Percentiles rank a stretch among this genome's conserved stretches.
Conservation (phyloP, 2,113 vertebrate species). For the Tragelaphus scriptus region DNA sequence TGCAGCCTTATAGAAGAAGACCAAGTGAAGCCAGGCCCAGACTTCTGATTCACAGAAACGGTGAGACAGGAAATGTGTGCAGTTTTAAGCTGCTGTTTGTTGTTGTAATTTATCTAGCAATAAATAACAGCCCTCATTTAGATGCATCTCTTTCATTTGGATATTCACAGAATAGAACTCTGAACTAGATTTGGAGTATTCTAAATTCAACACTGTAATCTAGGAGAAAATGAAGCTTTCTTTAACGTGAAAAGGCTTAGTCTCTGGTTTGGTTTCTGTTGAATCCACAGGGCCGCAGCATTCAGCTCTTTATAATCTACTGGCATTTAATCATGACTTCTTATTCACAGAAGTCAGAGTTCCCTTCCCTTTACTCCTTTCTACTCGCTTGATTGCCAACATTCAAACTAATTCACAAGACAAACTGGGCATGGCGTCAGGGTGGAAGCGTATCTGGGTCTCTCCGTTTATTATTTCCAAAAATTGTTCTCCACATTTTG, state of each 20-base stretch:
- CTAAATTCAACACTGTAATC: not conserved
- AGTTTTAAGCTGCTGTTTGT: not conserved
- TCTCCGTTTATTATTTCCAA: not conserved
- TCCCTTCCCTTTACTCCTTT: not conserved
- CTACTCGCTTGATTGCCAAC: not conserved
- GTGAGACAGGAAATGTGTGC: not conserved
- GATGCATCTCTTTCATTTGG: conserved; percentile 17
- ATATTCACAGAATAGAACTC: not conserved
- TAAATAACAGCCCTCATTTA: not conserved
- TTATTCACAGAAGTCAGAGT: not conserved
- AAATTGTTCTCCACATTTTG: not conserved
- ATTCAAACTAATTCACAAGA: not conserved
- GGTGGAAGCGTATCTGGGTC: not conserved
- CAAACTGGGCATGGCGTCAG: not conserved
- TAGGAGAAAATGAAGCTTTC: not conserved
- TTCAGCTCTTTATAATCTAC: not conserved
- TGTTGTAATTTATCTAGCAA: not conserved
- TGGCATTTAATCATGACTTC: not conserved
- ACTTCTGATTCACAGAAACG: not conserved
- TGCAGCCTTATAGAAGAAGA: not conserved
- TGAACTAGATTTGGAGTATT: not conserved
- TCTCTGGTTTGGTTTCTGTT: not conserved
- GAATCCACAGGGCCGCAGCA: not conserved
- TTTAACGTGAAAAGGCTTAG: not conserved
- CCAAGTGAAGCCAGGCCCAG: not conserved